Evolutionary conservation across 2,113 vertebrate genomes (phyloP).

Genomic region (Sceloporus tristichus): DNA sequence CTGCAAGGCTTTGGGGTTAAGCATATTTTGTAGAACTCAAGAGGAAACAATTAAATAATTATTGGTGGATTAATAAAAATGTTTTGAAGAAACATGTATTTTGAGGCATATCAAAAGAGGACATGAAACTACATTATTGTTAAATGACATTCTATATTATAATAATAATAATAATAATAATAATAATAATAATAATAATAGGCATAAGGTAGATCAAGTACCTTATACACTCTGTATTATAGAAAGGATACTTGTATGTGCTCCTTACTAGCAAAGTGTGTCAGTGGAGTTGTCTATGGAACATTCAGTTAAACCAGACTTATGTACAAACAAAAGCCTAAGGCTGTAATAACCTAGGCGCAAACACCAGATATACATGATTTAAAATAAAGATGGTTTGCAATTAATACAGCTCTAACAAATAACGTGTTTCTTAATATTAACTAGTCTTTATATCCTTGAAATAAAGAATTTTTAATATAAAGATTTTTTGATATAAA

Average conservation of each 20-base stretch:
- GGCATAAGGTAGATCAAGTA: too few species aligned
- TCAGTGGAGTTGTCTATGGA: background rate
- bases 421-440: accelerated
- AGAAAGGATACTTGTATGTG: background rate
- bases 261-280: background rate
- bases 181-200: background rate
- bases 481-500: too few species aligned
- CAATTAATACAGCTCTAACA: background rate
- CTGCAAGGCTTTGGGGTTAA: background rate
- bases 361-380: background rate
- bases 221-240: too few species aligned
- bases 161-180: background rate
- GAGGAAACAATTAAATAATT: background rate
- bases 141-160: background rate
- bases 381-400: background rate
- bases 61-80: too few species aligned
- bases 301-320: background rate
- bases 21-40: background rate
- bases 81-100: too few species aligned
- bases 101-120: background rate
- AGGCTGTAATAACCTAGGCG: background rate
- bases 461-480: too few species aligned
- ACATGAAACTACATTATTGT: background rate
- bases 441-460: background rate
- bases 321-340: background rate